phyloP scores from a whole-genome alignment of 30 jellyfish, hydroid and myxozoan species.

The Turritopsis rubra region DNA sequence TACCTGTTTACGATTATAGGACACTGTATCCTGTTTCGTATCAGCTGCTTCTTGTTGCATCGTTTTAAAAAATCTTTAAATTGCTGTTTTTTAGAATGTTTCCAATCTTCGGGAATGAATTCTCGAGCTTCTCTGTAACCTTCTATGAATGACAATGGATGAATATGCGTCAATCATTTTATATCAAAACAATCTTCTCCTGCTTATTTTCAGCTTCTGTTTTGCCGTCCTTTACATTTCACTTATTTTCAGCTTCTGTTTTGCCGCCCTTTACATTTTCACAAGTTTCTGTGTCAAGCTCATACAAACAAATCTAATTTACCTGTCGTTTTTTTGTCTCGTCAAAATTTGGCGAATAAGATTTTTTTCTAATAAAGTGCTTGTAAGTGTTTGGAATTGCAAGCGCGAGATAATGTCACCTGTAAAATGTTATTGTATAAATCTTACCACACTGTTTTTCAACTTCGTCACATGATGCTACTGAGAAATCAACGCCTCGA shows the following conservation, averaged over 20 bases:
- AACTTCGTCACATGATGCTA: conserved; percentile 21
- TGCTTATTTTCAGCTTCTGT: too few relatives aligned
- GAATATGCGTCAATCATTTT: background rate
- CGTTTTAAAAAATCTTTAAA: conserved; percentile 18
- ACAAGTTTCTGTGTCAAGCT: too few relatives aligned
- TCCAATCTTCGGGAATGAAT: conserved; percentile 41
- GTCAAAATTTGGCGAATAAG: too few relatives aligned
- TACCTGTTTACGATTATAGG: conserved; percentile 42
- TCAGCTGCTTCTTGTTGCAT: background rate
- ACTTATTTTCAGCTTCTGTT: too few relatives aligned
- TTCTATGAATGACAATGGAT: conserved; percentile 1
- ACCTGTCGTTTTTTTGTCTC: too few relatives aligned
- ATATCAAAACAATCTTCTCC: too few relatives aligned
- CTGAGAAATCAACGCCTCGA: conserved; percentile 25
- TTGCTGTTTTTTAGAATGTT: background rate
- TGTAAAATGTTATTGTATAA: background rate
- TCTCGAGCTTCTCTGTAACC: conserved; percentile 34
- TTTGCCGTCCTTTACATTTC: too few relatives aligned
- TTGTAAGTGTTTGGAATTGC: too few relatives aligned
- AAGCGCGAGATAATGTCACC: background rate
- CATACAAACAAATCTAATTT: too few relatives aligned
- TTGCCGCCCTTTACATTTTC: too few relatives aligned
- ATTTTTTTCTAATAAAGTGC: too few relatives aligned
- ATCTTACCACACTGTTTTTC: conserved; percentile 43
- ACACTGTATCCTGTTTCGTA: conserved; percentile 28